Conservation (phyloP, 2,113 vertebrate species). For the Thamnaconus septentrionalis region DNA sequence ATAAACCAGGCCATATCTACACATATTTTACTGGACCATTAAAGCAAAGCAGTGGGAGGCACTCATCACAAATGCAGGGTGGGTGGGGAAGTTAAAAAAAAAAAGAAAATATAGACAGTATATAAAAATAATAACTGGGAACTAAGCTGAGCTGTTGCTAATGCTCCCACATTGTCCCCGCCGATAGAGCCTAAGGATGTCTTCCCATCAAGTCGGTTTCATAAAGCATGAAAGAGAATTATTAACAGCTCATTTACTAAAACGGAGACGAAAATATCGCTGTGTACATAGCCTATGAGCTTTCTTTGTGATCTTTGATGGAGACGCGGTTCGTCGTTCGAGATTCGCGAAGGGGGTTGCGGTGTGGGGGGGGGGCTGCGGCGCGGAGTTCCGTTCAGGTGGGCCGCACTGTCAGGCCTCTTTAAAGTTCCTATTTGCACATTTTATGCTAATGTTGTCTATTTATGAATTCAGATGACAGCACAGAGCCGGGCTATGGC, state of each 20-base stretch:
- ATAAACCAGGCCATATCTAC: too few relatives aligned
- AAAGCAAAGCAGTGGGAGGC: slow-evolving; percentile 46
- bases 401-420: slow-evolving; percentile 11
- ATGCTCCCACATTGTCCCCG: slow-evolving; percentile 16
- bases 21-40: slow-evolving; percentile 5
- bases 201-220: slow-evolving; percentile 4
- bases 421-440: slow-evolving; percentile 28
- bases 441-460: slow-evolving; percentile 56
- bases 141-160: slow-evolving; percentile 34
- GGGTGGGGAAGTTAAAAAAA: slow-evolving; percentile 3
- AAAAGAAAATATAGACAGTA: background rate
- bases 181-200: slow-evolving; percentile 28
- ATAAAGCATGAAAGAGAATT: slow-evolving; percentile 29
- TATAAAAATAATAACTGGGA: background rate
- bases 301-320: slow-evolving; percentile 17
- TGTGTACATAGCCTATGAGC: slow-evolving; percentile 2
- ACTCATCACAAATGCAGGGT: slow-evolving; percentile 31
- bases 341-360: background rate
- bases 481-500: slow-evolving; percentile 22
- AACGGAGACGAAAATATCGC: slow-evolving; percentile 3
- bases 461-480: slow-evolving; percentile 46
- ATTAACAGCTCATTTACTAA: slow-evolving; percentile 36
- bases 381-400: background rate
- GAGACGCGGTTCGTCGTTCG: slow-evolving; percentile 1
- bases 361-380: background rate